Conservation (phyloP, 2,888 invertebrate genomes). For the Esperia sulphurella region DNA sequence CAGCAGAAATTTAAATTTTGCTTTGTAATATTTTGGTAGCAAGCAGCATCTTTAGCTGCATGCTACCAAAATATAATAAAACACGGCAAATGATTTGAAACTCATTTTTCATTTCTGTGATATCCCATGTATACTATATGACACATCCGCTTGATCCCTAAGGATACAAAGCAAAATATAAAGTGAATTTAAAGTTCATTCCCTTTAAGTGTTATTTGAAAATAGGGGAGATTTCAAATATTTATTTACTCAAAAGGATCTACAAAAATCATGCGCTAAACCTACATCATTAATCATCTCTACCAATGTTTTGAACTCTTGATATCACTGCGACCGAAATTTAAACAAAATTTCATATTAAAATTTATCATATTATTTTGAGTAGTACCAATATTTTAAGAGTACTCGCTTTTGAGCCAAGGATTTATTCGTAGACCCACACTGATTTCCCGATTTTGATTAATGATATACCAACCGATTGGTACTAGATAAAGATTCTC, state of each 20-base stretch:
- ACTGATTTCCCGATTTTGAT: no score
- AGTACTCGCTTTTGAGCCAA: no score
- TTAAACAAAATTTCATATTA: no score
- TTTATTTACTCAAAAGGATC: conserved; percentile 50
- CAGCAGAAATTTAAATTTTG: no score
- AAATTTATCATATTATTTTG: no score
- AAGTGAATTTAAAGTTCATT: conserved; percentile 38
- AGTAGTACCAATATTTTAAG: no score
- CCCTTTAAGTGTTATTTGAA: conserved; percentile 49
- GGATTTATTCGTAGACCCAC: no score
- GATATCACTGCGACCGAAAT: background rate
- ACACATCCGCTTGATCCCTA: conserved; percentile 30
- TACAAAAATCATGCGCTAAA: conserved; percentile 58
- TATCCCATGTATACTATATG: conserved; percentile 17
- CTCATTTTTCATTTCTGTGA: conserved; percentile 44
- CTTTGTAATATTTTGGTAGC: no score
- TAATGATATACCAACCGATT: no score
- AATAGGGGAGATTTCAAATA: conserved; percentile 51
- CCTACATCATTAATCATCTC: conserved; percentile 67
- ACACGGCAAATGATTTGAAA: conserved; percentile 22
- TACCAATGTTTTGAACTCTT: conserved; percentile 34
- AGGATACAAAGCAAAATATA: conserved; percentile 48
- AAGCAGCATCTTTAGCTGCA: no score
- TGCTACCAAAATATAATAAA: background rate
- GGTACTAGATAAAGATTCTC: no score